Evolutionary conservation across 2,888 invertebrate species (phyloP).

Genomic region (Nephrotoma guestfalica): DNA sequence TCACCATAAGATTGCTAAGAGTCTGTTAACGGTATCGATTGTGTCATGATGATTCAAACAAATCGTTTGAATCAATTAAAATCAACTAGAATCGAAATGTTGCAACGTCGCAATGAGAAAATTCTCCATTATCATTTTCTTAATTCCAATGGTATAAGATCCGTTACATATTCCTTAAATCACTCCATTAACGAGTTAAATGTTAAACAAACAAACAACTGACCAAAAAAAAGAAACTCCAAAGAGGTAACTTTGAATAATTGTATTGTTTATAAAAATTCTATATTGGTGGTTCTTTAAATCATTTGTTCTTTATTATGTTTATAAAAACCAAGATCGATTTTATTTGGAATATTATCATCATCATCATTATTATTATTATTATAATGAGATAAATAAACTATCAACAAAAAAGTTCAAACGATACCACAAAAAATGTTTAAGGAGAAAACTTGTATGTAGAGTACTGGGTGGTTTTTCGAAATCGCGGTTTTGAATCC

Average conservation of each 20-base stretch:
- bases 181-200: neutral
- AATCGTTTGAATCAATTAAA: no score
- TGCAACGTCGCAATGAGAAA: no score
- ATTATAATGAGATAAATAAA: neutral
- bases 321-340: neutral
- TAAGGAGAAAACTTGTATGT: neutral
- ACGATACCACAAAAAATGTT: neutral
- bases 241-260: neutral
- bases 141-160: neutral
- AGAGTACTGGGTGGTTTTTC: neutral
- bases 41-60: no score
- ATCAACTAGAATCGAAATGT: no score
- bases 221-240: neutral
- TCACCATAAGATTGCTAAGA: no score
- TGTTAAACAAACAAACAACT: neutral
- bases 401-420: neutral
- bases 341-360: neutral
- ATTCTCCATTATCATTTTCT: no score
- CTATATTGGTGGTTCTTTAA: neutral
- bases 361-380: neutral
- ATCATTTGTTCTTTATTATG: neutral
- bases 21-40: accelerated
- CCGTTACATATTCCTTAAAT: neutral
- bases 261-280: neutral
- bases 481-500: neutral